A percentile compares a stretch with the other conserved stretches of the same genome.
phyloP scores from a whole-genome alignment of 2,113 vertebrate species.

The Dolichotis patagonum region DNA sequence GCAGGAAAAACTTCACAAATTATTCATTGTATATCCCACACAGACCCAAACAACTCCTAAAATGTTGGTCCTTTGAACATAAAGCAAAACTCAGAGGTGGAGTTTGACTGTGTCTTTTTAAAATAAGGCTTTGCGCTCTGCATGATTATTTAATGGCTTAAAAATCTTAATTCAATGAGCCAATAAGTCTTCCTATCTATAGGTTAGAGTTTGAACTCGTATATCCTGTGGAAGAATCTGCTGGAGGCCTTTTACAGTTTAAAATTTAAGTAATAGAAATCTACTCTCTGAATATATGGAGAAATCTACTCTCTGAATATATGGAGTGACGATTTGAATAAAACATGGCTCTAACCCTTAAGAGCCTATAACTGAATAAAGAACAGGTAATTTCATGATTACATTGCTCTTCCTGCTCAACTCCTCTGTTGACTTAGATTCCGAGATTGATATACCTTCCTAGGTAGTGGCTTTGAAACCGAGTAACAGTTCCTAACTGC shows the following conservation, averaged over 20 bases:
- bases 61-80: neutral
- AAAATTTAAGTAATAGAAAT: slow-evolving; percentile 49
- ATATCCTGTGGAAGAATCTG: neutral
- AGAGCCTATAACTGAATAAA: neutral
- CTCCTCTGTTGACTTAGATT: neutral
- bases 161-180: slow-evolving; percentile 18
- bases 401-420: neutral
- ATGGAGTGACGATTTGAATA: neutral
- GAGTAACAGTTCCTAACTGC: accelerated
- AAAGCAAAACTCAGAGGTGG: neutral
- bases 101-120: neutral
- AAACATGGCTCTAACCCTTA: neutral
- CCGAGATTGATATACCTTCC: neutral
- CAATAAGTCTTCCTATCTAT: neutral
- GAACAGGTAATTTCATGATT: neutral
- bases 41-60: neutral
- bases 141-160: neutral
- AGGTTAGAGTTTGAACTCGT: neutral
- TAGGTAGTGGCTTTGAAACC: neutral
- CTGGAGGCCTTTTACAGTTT: neutral
- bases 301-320: slow-evolving; percentile 23
- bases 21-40: neutral
- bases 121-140: neutral
- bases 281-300: neutral
- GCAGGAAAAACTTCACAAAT: neutral